A percentile compares a stretch with the other conserved stretches of the same genome.
Evolutionary conservation across 2,797 vertebrate genomes (phyloP).

Genomic region (Lepidocolaptes lacrymiger): DNA sequence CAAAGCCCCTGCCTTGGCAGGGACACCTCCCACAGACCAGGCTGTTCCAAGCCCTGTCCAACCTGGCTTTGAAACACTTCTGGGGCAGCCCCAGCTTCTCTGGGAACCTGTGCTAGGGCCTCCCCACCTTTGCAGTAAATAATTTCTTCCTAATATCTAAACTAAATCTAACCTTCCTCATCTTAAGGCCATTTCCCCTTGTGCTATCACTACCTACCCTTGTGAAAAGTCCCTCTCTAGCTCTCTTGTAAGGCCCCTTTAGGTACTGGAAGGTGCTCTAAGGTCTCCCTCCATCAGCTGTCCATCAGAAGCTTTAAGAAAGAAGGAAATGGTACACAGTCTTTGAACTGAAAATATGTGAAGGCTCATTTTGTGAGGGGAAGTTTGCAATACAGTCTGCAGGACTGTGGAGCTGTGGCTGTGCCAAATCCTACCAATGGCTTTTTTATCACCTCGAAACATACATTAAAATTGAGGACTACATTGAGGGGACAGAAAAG

Average conservation of each 20-base stretch:
- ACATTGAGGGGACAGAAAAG: neutral
- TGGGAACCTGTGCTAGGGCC: neutral
- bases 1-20: neutral
- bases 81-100: neutral
- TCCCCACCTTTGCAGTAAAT: neutral
- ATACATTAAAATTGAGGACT: neutral
- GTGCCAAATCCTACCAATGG: neutral
- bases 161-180: neutral
- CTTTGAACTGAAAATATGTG: neutral
- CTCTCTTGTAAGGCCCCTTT: neutral
- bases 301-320: neutral
- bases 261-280: neutral
- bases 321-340: neutral
- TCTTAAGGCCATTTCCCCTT: neutral
- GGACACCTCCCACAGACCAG: neutral
- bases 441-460: neutral
- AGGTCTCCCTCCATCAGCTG: neutral
- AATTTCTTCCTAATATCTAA: neutral
- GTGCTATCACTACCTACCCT: neutral
- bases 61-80: neutral
- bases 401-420: neutral
- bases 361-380: neutral
- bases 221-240: neutral
- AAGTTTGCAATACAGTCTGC: neutral
- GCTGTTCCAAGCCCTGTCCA: neutral